Base-by-base conservation (phyloP, 2,797 vertebrate genomes). In the Alosa sapidissima region DNA sequence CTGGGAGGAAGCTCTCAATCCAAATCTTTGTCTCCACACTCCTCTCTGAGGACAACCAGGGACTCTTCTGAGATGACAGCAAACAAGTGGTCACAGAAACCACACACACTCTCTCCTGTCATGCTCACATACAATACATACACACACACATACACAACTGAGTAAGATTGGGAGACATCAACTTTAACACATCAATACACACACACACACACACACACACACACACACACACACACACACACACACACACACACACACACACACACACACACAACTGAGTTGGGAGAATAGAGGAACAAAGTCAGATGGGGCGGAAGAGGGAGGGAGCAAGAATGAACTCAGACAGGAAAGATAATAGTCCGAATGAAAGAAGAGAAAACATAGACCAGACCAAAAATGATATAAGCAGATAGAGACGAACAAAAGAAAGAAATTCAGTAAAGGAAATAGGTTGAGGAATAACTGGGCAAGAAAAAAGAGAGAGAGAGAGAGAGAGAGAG, bases 41-140 rank as follows among this genome's bases (percentile, higher is more conserved):
- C 1, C 60, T n/a, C 60, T 10, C 14, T 41, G 36, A 33, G 6
- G 13, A 21, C 72, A 21, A 16, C 5, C 72, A 78, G 72, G 72
- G n/a, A 47, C 9, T 60, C 60, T 85, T 83, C 51, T 11, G 60
- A 84, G 65, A 84, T 83, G 81, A 58, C 81, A 84, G 68, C 88
- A 60, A 45, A 81, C 51, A 68, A 81, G 54, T 72, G 45, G 68
- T 52, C 36, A n/a, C 85, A 84, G 60, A 90, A 90, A 81, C 89
- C 88, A 90, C 88, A 86, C 85, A 85, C 83, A 88, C 84, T 84
- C 75, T 41, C 83, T 81, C 65, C 10, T 49, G 54, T 65, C 51
- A 21, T 21, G 28, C 65, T 19, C 21, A 16, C 51, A 85, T 13
- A 52, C 10, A 6, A 52, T 13, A 11, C 2, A 3, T 1, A 51